Percentiles rank a stretch among this genome's conserved stretches.
These are phyloP conservation scores for Bicyclus anynana DNA, from an alignment of 1,140 invertebrate species.

Conservation along the genomic window DNA sequence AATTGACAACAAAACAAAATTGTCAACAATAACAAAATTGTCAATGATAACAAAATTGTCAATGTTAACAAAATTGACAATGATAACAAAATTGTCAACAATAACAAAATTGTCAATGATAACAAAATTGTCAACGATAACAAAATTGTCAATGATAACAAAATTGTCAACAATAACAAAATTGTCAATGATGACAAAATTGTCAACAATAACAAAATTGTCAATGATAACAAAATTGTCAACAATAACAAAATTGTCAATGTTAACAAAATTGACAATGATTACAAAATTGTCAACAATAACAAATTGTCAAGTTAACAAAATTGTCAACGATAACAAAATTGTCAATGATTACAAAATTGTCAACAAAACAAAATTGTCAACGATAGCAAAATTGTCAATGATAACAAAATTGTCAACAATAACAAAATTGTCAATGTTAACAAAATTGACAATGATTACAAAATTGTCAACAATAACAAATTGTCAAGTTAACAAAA, in stretches of 20 bases:
- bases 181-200: background rate
- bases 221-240: background rate
- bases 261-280: slow-evolving; percentile 3
- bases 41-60: background rate
- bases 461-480: slow-evolving; percentile 10
- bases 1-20: too few relatives aligned
- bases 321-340: background rate
- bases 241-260: background rate
- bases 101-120: background rate
- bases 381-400: background rate
- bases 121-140: slow-evolving; percentile 8
- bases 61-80: background rate
- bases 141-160: background rate
- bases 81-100: slow-evolving; percentile 5
- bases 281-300: too few relatives aligned
- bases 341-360: too few relatives aligned
- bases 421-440: slow-evolving; percentile 6
- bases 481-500: too few relatives aligned
- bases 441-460: background rate
- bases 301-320: too few relatives aligned
- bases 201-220: slow-evolving; percentile 2
- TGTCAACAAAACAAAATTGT: too few relatives aligned
- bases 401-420: background rate
- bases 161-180: slow-evolving; percentile 8
- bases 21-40: too few relatives aligned